A percentile compares a stretch with the other conserved stretches of the same genome.
Evolutionary conservation across 2,888 invertebrate genomes (phyloP).

Genomic region (Petrophora chlorosata): DNA sequence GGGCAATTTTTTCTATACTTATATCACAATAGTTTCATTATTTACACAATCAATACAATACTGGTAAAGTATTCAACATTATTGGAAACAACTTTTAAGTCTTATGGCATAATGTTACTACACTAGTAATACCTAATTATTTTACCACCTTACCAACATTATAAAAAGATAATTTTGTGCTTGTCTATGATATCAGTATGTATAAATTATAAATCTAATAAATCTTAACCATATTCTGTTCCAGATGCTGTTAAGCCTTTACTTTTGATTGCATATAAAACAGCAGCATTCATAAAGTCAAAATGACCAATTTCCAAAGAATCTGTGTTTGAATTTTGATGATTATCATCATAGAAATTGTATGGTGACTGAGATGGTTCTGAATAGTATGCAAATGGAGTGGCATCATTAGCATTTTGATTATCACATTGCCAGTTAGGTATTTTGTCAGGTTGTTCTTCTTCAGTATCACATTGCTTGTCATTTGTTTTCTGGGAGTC

Average conservation of each 20-base stretch:
- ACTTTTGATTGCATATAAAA: conserved; percentile 89
- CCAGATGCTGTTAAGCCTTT: conserved; percentile 86
- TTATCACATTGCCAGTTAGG: conserved; percentile 13
- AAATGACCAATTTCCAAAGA: conserved; percentile 55
- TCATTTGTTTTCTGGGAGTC: conserved; percentile 36
- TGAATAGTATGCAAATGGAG: conserved; percentile 30
- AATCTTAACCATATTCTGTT: conserved; percentile 70
- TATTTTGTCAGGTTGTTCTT: conserved; percentile 10
- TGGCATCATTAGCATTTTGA: conserved; percentile 33
- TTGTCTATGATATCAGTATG: no score
- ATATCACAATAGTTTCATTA: conserved; percentile 22
- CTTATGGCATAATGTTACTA: conserved; percentile 17
- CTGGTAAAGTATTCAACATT: background rate
- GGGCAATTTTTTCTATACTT: conserved; percentile 12
- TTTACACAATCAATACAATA: conserved; percentile 16
- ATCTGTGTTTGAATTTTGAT: conserved; percentile 45
- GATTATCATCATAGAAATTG: conserved; percentile 44
- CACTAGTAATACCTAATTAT: background rate
- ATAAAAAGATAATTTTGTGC: conserved; percentile 17
- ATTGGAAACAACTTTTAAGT: conserved; percentile 10
- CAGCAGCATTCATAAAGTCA: conserved; percentile 88
- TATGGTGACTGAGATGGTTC: conserved; percentile 15
- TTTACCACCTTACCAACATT: background rate
- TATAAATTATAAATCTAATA: no score
- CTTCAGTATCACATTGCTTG: conserved; percentile 38